phyloP scores from a whole-genome alignment of 2,888 invertebrate genomes.

The Prenolepis imparis region DNA sequence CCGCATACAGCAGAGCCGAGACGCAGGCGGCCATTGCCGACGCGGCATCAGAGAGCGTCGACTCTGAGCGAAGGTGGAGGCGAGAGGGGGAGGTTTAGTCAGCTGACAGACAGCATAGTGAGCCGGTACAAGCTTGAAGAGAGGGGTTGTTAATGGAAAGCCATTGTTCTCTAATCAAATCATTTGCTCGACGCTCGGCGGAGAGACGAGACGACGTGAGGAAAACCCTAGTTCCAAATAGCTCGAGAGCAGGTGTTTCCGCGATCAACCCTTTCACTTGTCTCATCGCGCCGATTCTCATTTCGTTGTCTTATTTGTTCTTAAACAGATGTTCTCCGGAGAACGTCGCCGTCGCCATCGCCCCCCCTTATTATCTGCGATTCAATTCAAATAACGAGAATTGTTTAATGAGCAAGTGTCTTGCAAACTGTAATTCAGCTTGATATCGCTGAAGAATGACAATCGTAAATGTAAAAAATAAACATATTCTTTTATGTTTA shows the following conservation, averaged over 20 bases:
- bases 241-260: slow-evolving; percentile 65
- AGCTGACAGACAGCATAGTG: slow-evolving; percentile 81
- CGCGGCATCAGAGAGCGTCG: slow-evolving; percentile 57
- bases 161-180: slow-evolving; percentile 86
- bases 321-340: slow-evolving; percentile 24
- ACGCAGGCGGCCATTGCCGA: slow-evolving; percentile 39
- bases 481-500: too few relatives aligned
- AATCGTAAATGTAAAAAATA: too few relatives aligned
- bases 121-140: slow-evolving; percentile 64
- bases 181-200: slow-evolving; percentile 82
- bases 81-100: slow-evolving; percentile 68
- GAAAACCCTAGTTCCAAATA: slow-evolving; percentile 51
- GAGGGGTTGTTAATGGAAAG: slow-evolving; percentile 85
- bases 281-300: slow-evolving; percentile 24
- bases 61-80: neutral
- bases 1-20: slow-evolving; percentile 12
- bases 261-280: slow-evolving; percentile 54
- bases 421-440: neutral
- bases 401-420: slow-evolving; percentile 2
- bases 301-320: slow-evolving; percentile 40
- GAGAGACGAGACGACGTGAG: slow-evolving; percentile 64
- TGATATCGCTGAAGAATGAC: neutral
- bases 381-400: neutral
- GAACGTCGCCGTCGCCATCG: neutral
- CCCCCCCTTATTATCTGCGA: slow-evolving; percentile 27